Percentiles rank a stretch among this genome's conserved stretches.
These are phyloP conservation scores for Smutsia gigantea DNA, from an alignment of 2,797 vertebrate genomes.

Conservation along the genomic window DNA sequence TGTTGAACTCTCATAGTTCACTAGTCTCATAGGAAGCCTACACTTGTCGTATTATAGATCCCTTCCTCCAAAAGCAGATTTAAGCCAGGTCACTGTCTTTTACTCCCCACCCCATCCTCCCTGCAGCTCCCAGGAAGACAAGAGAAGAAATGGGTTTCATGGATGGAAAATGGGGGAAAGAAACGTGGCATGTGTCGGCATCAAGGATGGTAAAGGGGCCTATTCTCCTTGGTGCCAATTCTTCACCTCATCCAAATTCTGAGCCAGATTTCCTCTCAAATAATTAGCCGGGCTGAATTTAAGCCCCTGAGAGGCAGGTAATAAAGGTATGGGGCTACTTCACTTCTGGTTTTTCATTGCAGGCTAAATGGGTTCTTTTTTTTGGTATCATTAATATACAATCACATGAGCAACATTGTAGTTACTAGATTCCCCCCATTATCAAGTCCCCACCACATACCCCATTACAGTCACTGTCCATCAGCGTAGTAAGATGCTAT, in stretches of 20 bases:
- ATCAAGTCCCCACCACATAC: no score
- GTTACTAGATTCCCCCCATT: no score
- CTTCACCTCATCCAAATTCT: background rate
- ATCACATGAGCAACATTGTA: no score
- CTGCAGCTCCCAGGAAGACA: background rate
- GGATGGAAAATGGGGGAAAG: background rate
- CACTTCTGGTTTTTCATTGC: background rate
- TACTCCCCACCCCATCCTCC: background rate
- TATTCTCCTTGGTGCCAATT: background rate
- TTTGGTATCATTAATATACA: no score
- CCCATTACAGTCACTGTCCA: no score
- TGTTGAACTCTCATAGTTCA: background rate
- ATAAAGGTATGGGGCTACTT: background rate
- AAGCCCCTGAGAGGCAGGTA: background rate
- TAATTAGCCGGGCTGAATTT: background rate
- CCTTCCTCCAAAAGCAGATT: constrained; percentile 4
- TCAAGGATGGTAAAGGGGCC: background rate
- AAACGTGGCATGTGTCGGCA: background rate
- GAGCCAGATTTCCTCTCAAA: background rate
- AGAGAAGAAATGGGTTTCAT: background rate
- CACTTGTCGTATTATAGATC: background rate
- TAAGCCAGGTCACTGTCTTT: background rate
- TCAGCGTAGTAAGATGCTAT: no score
- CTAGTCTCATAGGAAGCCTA: background rate
- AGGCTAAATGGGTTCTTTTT: background rate